A percentile compares a stretch with the other conserved stretches of the same genome.
Evolutionary conservation across 2,113 vertebrate genomes (phyloP).

Genomic region (Chloebia gouldiae): DNA sequence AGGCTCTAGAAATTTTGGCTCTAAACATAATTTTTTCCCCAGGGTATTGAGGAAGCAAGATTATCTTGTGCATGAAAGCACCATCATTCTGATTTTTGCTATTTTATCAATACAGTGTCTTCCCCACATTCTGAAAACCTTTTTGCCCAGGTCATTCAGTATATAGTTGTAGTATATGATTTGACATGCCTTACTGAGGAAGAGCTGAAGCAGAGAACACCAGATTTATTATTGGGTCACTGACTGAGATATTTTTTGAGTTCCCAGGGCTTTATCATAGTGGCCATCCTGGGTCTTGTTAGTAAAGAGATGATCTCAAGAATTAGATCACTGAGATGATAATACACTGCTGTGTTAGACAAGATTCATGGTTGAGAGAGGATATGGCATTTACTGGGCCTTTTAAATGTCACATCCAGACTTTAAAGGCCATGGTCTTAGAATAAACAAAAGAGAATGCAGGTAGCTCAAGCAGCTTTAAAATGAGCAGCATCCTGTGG

Average conservation of each 20-base stretch:
- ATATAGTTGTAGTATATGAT: neutral
- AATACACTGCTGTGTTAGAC: conserved; percentile 9
- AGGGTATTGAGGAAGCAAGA: neutral
- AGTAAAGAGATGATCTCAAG: neutral
- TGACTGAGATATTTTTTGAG: neutral
- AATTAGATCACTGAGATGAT: conserved; percentile 41
- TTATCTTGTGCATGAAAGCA: neutral
- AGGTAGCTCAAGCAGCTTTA: neutral
- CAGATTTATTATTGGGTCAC: conserved; percentile 4
- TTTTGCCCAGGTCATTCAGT: neutral
- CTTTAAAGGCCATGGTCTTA: neutral
- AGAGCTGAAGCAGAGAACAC: neutral
- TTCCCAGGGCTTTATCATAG: neutral
- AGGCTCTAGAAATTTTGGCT: neutral
- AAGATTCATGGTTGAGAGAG: neutral
- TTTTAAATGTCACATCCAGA: conserved; percentile 26
- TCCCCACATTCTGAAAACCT: neutral
- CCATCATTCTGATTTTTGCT: neutral
- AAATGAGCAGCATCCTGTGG: neutral
- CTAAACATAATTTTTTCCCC: neutral
- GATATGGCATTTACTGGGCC: neutral
- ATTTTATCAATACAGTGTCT: neutral
- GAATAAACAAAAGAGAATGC: neutral
- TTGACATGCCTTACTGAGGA: neutral
- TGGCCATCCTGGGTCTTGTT: neutral